Evolutionary conservation across 2,888 invertebrate genomes (phyloP).

Genomic region (Aphrophora alni): DNA sequence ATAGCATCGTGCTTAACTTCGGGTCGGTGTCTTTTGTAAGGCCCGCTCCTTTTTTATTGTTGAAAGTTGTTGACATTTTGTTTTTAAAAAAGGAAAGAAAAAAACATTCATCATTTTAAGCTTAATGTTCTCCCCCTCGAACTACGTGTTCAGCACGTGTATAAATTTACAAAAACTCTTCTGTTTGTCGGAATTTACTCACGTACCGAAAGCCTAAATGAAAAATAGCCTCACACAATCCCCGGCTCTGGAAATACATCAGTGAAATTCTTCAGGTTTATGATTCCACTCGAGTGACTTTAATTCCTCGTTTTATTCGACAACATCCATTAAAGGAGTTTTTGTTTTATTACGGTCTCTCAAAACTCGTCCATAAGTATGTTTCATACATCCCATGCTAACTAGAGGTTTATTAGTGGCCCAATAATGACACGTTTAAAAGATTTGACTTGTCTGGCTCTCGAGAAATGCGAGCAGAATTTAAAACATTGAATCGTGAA

Average conservation of each 20-base stretch:
- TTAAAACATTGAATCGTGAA: background rate
- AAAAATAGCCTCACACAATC: background rate
- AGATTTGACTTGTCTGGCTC: background rate
- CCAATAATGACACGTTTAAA: background rate
- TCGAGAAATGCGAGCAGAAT: background rate
- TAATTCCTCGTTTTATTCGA: background rate
- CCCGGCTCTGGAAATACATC: background rate
- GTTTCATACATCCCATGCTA: background rate
- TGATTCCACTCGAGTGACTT: background rate
- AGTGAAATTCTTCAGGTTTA: background rate
- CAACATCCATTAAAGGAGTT: conserved; percentile 4
- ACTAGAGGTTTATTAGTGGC: background rate
- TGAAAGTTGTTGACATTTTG: conserved; percentile 38
- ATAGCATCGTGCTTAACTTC: background rate
- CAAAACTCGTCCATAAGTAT: background rate
- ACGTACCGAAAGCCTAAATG: conserved; percentile 7
- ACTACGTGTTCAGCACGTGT: conserved; percentile 25
- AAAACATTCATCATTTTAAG: conserved; percentile 30
- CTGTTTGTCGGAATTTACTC: conserved; percentile 32
- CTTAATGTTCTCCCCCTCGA: conserved; percentile 22
- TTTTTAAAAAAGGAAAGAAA: conserved; percentile 1
- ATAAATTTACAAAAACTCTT: conserved; percentile 32
- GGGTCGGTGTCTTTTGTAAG: conserved; percentile 26
- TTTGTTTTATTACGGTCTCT: background rate
- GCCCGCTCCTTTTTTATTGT: conserved; percentile 32